These are phyloP conservation scores for Ptyas mucosa DNA, from an alignment of 2,113 vertebrate species.

Conservation along the genomic window DNA sequence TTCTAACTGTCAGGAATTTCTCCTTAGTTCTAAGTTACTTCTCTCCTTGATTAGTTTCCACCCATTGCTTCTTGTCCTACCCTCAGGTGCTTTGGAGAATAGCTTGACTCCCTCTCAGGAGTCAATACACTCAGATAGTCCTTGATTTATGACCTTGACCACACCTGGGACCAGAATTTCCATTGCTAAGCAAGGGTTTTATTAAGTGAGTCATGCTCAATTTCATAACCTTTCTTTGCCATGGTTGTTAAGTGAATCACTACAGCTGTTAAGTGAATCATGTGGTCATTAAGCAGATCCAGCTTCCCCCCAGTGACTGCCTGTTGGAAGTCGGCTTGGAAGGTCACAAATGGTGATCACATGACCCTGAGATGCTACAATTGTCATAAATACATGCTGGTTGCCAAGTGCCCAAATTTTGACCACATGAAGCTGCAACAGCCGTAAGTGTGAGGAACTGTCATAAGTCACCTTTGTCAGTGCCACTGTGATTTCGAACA, in stretches of 20 bases:
- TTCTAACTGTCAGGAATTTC: too few species aligned
- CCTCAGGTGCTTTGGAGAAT: too few species aligned
- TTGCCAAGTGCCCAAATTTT: not conserved
- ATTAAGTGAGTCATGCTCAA: not conserved
- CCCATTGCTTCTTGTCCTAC: too few species aligned
- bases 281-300: not conserved
- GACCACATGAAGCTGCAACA: not conserved
- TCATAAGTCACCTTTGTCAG: not conserved
- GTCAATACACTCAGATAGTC: not conserved
- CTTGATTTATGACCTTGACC: not conserved
- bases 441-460: not conserved
- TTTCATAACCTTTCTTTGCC: not conserved
- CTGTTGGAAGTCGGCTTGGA: not conserved
- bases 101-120: too few species aligned
- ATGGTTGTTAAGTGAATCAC: not conserved
- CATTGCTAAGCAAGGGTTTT: not conserved
- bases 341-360: not conserved
- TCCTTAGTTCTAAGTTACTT: too few species aligned
- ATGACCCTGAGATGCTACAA: not conserved
- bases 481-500: not conserved
- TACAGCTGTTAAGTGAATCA: not conserved
- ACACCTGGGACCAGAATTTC: not conserved
- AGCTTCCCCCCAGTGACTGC: not conserved
- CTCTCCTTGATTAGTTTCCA: too few species aligned
- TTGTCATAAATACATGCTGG: not conserved